A percentile compares a stretch with the other conserved stretches of the same genome.
Evolutionary conservation across 2,797 vertebrate species (phyloP).

Genomic region (Pristis pectinata): DNA sequence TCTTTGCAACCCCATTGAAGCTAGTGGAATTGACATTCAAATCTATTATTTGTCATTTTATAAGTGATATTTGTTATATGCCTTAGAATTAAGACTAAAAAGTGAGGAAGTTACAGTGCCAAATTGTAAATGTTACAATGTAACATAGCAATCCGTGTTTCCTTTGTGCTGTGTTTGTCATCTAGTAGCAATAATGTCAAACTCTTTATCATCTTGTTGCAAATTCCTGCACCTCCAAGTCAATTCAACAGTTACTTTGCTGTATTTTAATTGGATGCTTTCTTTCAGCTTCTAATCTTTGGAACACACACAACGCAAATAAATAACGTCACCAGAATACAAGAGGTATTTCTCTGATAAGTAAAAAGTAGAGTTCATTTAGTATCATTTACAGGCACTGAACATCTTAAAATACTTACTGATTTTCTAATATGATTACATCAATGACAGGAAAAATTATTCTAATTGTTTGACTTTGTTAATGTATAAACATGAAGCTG

Average conservation of each 20-base stretch:
- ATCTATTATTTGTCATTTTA: neutral
- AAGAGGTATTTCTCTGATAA: neutral
- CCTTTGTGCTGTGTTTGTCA: neutral
- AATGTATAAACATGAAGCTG: neutral
- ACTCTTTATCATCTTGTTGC: neutral
- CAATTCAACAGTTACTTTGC: neutral
- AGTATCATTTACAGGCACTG: neutral
- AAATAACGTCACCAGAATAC: neutral
- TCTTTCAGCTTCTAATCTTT: neutral
- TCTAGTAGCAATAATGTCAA: neutral
- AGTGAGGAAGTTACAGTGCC: neutral
- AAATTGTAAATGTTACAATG: neutral
- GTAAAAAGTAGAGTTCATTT: neutral
- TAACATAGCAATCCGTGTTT: neutral
- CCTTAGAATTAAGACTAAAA: neutral
- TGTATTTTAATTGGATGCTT: neutral
- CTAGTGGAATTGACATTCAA: neutral
- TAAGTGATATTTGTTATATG: neutral
- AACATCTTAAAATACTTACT: neutral
- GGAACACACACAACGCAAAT: neutral
- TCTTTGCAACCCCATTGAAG: neutral
- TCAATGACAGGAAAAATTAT: neutral
- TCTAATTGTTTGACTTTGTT: neutral
- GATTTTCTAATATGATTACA: neutral
- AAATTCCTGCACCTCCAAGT: neutral